Conservation (phyloP, 92 coral and sea anemone species). For the Phenganax marumi region DNA sequence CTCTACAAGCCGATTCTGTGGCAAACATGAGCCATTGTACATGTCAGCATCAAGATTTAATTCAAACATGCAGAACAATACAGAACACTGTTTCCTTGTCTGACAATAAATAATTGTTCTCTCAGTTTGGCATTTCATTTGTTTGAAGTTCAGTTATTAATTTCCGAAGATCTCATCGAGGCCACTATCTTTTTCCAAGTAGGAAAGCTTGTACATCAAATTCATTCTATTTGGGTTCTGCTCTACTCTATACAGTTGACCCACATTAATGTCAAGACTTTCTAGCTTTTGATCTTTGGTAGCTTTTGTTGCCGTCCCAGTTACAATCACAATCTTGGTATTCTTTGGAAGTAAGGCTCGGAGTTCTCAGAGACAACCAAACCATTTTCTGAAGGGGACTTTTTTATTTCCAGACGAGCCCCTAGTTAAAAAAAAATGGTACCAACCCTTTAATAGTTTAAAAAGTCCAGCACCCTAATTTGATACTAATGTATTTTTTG, state of each 20-base stretch:
- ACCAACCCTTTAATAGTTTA: too few species aligned
- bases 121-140: not conserved
- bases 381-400: conserved; percentile 2
- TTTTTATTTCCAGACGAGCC: not conserved
- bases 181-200: not conserved
- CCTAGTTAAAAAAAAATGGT: not conserved
- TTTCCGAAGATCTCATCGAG: not conserved
- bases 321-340: not conserved
- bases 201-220: not conserved
- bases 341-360: not conserved
- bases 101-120: not conserved
- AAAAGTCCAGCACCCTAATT: too few species aligned
- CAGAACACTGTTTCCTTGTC: not conserved
- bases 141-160: not conserved
- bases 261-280: not conserved
- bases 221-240: not conserved
- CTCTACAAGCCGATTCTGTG: conserved; percentile 17
- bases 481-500: too few species aligned
- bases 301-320: not conserved
- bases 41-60: not conserved
- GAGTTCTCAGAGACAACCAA: not conserved
- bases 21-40: conserved; percentile 9
- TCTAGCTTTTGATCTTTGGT: not conserved
- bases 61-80: not conserved
- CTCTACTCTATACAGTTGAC: not conserved